Base-by-base conservation (phyloP, 2,888 invertebrate genomes). In the Lathronympha strigana region DNA sequence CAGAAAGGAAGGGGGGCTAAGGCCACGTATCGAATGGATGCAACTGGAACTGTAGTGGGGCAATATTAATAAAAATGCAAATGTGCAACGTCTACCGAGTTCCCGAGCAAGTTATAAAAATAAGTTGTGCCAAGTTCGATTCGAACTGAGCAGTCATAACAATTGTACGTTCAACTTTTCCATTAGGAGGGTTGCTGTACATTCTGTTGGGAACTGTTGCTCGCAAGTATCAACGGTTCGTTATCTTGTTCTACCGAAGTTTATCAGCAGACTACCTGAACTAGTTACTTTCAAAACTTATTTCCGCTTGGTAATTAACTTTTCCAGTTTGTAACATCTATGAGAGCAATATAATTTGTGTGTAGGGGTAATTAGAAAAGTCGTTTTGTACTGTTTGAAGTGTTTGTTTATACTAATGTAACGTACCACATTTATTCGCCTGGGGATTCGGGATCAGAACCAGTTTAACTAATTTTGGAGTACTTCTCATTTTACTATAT, bases 151-250 rank as follows among this genome's bases (percentile, higher is more conserved):
- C 8, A 31, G 23, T 25, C 33, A n/a, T 8, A 19, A 33, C 33
- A 33, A 31, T 31, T 28, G 50, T 17, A 50, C 13, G 50, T 11
- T 31, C 51, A 51, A 51, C 51, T 51, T 51, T 31, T 51, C 31
- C 51, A 51, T 51, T 51, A 51, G 51, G 17, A 13, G 19, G 51
- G 33, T 11, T 31, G 17, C 11, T 11, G 50, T 23, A 47, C 23
- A 23, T 23, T 47, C 23, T 47, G 5, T 47, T 23, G 23, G 23
- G 23, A 3, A 19, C 21, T 43, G 43, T 43, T 43, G 43, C n/a
- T 43, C 21, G 21, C 21, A 47, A 47, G 47, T 47, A 47, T 47
- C n/a, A 23, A 23, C 23, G n/a, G 51, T 51, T 31, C 19, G 31
- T 51, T 31, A 31, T 51, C 31, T 31, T 31, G 17, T 17, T 51